These are phyloP conservation scores for Slavum lentiscoides DNA, from an alignment of 2,888 invertebrate species.

Conservation along the genomic window DNA sequence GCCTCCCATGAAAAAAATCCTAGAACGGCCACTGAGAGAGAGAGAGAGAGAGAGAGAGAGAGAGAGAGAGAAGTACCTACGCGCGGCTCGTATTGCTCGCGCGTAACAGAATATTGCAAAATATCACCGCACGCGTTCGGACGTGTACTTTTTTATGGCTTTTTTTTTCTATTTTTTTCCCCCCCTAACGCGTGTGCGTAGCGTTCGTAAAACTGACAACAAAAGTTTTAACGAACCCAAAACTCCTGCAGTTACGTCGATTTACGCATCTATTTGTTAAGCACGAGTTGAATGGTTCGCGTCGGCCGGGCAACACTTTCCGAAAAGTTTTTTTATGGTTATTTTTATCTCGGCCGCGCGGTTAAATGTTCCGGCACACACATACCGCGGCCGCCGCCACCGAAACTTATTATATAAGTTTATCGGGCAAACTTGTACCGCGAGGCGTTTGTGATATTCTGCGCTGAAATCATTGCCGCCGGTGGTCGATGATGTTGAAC, in stretches of 20 bases:
- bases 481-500: no score
- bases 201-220: background rate
- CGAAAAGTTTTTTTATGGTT: conserved; percentile 50
- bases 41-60: no score
- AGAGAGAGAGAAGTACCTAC: no score
- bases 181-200: no score
- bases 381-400: background rate
- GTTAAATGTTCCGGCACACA: conserved; percentile 38
- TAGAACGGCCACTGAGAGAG: no score
- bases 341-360: conserved; percentile 42
- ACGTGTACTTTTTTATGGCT: background rate
- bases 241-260: conserved; percentile 37
- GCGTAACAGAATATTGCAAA: conserved; percentile 4
- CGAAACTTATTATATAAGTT: conserved; percentile 23
- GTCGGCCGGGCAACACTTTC: conserved; percentile 37
- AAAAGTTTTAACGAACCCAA: conserved; percentile 48
- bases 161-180: background rate
- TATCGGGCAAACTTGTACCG: conserved; percentile 24
- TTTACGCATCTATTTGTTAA: conserved; percentile 49
- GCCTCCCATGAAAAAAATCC: no score
- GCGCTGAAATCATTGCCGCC: no score
- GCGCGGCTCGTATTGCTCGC: background rate
- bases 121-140: background rate
- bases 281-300: conserved; percentile 42
- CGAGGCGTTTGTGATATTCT: background rate